Conservation (phyloP, 2,797 vertebrate genomes). For the Cirrhinus mrigala region DNA sequence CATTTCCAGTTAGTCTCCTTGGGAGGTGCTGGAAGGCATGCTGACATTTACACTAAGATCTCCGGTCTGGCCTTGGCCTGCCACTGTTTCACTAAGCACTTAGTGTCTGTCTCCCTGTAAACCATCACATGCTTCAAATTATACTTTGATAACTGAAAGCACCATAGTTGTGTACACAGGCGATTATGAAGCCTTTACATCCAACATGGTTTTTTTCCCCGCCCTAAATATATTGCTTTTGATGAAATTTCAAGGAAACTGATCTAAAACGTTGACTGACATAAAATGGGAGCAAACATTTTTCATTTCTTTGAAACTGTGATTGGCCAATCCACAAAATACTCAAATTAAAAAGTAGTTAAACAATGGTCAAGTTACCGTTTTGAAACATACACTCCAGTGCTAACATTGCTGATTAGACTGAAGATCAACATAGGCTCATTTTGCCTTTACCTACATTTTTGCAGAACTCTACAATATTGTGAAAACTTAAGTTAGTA, state of each 20-base stretch:
- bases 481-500: neutral
- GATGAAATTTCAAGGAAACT: slow-evolving; percentile 18
- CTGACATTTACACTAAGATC: slow-evolving; percentile 80
- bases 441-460: neutral
- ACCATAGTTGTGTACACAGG: neutral
- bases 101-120: slow-evolving; percentile 25
- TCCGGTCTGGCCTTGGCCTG: slow-evolving; percentile 62
- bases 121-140: slow-evolving; percentile 30
- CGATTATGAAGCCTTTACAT: slow-evolving; percentile 14
- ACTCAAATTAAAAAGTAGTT: neutral
- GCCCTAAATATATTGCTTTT: neutral
- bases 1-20: slow-evolving; percentile 77
- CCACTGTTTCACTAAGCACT: slow-evolving; percentile 36
- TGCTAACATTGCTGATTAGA: neutral
- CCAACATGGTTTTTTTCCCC: neutral
- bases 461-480: neutral
- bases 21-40: slow-evolving; percentile 77
- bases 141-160: slow-evolving; percentile 37
- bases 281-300: neutral
- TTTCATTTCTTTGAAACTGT: neutral
- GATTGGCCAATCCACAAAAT: neutral
- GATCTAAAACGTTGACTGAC: neutral
- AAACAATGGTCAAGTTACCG: neutral
- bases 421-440: neutral
- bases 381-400: neutral